Evolutionary conservation across 2,888 invertebrate genomes (phyloP), one percentile per base, ranked within the genome.

Genomic region (Chesias legatella): DNA sequence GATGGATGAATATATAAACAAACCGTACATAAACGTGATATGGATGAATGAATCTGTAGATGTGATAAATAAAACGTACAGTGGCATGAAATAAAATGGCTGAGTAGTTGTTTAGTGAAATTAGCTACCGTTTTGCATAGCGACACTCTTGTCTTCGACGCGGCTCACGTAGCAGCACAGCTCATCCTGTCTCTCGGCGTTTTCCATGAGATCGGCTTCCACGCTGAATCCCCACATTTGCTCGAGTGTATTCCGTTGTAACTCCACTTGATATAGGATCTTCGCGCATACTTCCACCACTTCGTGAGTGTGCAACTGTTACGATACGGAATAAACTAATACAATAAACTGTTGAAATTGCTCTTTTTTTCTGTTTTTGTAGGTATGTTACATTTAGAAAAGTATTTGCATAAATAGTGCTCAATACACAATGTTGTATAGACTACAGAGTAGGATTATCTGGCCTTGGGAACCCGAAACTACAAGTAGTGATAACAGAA

Each of bases 141-240:
- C 98, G 41, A 97, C 95, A 74, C 97, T 97, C 76, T 96, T 95
- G 80, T 97, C 97, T 79, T 97, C 97, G 40, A 98, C 97, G 48
- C 98, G 92, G 83, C 97, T 97, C 63, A 98, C 97, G 86, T 98
- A 98, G 81, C 98, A 98, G 86, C 98, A 97, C 30, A 98, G 92
- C 79, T 98, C 98, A 79, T 98, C 98, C 79, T 98, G 98, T 36
- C 97, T 90, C 79, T 98, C 98, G 6, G 96, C 94, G 81, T 98
- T 98, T 79, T 98, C 98, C 51, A 98, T 97, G 43, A 98, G 91
- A 84, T 98, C 98, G 1, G 98, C 98, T 82, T 98, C 98, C 34
- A 98, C 98, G 53, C 96, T 96, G 89, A 98, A 97, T 60, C 98
- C 98, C 95, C 98, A 98, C 95, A 98, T 97, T 79, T 96, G 95